Evolutionary conservation across 2,113 vertebrate genomes (phyloP).

Genomic region (Clarias gariepinus): DNA sequence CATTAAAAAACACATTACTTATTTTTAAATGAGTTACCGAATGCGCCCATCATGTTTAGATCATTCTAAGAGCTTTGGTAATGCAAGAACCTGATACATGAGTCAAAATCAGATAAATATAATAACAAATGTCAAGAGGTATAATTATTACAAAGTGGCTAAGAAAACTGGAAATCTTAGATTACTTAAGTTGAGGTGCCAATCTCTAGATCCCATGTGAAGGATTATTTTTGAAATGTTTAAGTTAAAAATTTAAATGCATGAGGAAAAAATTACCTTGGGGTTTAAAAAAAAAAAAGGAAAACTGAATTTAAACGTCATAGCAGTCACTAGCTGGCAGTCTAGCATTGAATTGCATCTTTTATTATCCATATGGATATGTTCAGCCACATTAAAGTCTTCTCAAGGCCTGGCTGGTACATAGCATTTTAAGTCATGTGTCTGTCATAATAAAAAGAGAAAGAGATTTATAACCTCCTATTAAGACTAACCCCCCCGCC

Average conservation of each 20-base stretch:
- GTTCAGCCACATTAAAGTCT: conserved; percentile 34
- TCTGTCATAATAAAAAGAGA: conserved; percentile 49
- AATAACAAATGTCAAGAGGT: background rate
- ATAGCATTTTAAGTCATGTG: conserved; percentile 41
- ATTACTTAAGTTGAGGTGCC: conserved; percentile 19
- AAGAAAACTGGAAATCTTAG: conserved; percentile 29
- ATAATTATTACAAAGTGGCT: conserved; percentile 24
- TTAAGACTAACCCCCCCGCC: conserved; percentile 25
- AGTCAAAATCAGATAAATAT: conserved; percentile 27
- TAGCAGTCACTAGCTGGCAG: conserved; percentile 6
- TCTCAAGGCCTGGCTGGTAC: conserved; percentile 31
- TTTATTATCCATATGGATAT: conserved; percentile 36
- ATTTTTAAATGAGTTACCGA: background rate
- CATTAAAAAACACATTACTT: background rate
- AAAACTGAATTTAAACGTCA: conserved; percentile 7
- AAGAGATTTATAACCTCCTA: conserved; percentile 48
- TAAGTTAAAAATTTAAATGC: conserved; percentile 21
- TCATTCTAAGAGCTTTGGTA: background rate
- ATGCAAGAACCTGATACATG: background rate
- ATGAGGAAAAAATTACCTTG: background rate
- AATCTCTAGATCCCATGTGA: background rate
- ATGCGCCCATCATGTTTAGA: background rate
- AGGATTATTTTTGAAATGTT: conserved; percentile 28
- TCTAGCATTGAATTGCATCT: conserved; percentile 1
- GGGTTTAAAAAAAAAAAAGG: conserved; percentile 27